Evolutionary conservation across 2,888 invertebrate species (phyloP).

Genomic region (Tetanocera ferruginea): DNA sequence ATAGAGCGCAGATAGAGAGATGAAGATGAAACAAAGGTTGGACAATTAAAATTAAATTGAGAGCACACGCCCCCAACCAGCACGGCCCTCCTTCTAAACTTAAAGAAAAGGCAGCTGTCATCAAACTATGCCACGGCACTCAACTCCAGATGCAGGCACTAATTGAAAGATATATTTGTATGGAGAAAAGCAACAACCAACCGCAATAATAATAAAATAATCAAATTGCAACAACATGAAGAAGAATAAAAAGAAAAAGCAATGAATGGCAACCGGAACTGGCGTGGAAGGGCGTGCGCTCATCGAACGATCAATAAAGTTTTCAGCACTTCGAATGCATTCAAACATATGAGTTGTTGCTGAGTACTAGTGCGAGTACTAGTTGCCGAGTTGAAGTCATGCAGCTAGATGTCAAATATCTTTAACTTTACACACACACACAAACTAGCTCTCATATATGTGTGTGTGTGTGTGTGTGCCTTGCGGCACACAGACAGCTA

Average conservation of each 20-base stretch:
- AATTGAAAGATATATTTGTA: constrained; percentile 19
- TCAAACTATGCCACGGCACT: not conserved
- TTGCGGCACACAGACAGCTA: not conserved
- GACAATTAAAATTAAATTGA: constrained; percentile 13
- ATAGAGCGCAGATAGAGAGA: not conserved
- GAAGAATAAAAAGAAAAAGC: not conserved
- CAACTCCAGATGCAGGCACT: constrained; percentile 7
- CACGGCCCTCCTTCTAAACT: not conserved
- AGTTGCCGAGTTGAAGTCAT: not conserved
- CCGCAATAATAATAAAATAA: constrained; percentile 21
- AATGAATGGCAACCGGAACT: not conserved
- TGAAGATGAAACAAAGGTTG: not conserved
- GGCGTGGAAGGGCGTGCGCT: not conserved
- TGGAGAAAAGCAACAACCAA: not conserved
- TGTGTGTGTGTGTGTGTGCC: not conserved
- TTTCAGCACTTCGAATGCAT: constrained; percentile 63
- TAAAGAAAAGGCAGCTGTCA: not conserved
- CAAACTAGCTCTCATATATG: not conserved
- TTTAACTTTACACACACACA: not conserved
- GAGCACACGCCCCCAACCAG: not conserved
- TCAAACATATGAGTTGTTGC: not conserved
- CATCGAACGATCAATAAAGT: constrained; percentile 62
- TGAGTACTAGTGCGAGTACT: too few relatives aligned
- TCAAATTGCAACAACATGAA: not conserved
- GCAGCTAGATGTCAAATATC: not conserved